phyloP scores from a whole-genome alignment of 2,888 invertebrate species.

The Clusia tigrina region DNA sequence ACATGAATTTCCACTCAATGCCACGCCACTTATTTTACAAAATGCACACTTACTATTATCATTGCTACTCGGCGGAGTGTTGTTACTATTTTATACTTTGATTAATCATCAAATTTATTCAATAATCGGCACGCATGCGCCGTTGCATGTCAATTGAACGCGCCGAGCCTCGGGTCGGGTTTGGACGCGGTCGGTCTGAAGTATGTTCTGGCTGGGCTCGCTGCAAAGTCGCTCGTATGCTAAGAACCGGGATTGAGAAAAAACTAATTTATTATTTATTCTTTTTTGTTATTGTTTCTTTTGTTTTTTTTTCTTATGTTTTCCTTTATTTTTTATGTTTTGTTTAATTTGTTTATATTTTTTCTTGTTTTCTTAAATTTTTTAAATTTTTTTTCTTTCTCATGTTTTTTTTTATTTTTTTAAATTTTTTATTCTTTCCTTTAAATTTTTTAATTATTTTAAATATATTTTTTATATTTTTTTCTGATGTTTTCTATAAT shows the following conservation, averaged over 20 bases:
- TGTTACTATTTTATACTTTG: slow-evolving; percentile 9
- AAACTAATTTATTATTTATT: not conserved
- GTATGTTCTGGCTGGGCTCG: no score
- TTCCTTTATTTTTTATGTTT: not conserved
- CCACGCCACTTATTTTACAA: not conserved
- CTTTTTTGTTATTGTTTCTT: not conserved
- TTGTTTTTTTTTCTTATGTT: not conserved
- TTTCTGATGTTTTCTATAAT: no score
- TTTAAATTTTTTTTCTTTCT: not conserved
- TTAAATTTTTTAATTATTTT: not conserved
- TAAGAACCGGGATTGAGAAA: no score
- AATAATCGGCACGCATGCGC: not conserved
- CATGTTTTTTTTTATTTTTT: not conserved
- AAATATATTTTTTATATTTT: no score
- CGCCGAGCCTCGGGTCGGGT: not conserved
- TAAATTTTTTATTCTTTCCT: not conserved
- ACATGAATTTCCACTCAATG: no score
- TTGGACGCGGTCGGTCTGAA: no score
- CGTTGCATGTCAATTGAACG: slow-evolving; percentile 5
- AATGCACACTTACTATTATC: not conserved
- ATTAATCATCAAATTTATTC: slow-evolving; percentile 17
- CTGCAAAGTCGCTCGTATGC: no score
- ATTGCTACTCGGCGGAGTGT: not conserved
- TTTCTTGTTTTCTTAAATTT: not conserved
- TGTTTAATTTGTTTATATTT: not conserved